These are phyloP conservation scores for Himalopsyche phryganea DNA, from an alignment of 1,140 invertebrate genomes.

Conservation along the genomic window DNA sequence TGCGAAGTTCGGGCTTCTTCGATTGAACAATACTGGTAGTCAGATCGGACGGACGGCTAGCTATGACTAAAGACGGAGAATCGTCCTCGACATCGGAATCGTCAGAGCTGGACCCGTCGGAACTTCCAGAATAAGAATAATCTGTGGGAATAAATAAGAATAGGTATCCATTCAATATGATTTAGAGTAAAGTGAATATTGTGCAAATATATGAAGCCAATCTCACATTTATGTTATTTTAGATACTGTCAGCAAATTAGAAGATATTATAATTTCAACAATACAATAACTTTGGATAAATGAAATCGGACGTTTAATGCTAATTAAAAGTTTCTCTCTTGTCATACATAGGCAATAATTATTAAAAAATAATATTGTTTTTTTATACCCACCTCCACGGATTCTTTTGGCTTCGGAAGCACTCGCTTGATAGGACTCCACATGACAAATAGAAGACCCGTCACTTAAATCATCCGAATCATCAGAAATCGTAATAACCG, in stretches of 20 bases:
- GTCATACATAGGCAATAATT: no score
- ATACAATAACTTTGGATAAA: no score
- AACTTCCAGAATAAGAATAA: conserved; percentile 39
- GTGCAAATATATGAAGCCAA: conserved; percentile 10
- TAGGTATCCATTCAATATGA: not conserved
- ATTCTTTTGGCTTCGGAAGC: conserved; percentile 51
- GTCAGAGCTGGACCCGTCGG: conserved; percentile 12
- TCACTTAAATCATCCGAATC: conserved; percentile 46
- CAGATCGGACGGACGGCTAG: conserved; percentile 2
- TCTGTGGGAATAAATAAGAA: conserved; percentile 14
- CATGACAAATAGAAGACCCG: conserved; percentile 49
- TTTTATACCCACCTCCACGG: conserved; percentile 36
- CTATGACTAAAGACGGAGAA: conserved; percentile 6
- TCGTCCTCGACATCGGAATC: conserved; percentile 22
- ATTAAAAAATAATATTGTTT: no score
- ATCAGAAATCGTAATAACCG: conserved; percentile 28
- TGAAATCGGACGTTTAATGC: no score
- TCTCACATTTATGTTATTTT: conserved; percentile 25
- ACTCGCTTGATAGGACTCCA: conserved; percentile 50
- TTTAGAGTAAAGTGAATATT: no score
- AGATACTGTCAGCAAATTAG: no score
- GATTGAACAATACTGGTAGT: conserved; percentile 1
- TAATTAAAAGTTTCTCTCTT: no score
- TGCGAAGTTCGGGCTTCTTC: not conserved
- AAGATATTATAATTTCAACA: no score